Evolutionary conservation across 2,888 invertebrate genomes (phyloP), one percentile per base, ranked within the genome.

Genomic region (Melanargia galathea): DNA sequence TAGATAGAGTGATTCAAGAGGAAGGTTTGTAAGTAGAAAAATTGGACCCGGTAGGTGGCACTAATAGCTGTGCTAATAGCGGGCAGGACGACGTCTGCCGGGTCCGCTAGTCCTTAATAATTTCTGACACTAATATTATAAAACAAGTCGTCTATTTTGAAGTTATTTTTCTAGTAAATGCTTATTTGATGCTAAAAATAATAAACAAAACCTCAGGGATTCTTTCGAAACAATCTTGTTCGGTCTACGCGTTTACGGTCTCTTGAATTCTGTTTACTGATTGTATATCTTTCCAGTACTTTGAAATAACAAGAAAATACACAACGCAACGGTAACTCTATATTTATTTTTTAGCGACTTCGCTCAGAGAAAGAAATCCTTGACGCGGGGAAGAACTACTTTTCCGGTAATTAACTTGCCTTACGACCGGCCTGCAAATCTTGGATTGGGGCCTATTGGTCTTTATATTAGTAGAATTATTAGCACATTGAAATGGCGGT

Each of bases 111-210:
- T n/a, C n/a, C n/a, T n/a, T n/a, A 30, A 30, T 30, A 30, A 30
- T 38, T 13, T 38, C 35, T 13, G 13, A 38, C 10, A 38, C 35
- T 3, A 38, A 38, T 30, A 8, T 30, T 11, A 1, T 38, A 38
- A 38, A 38, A n/a, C n/a, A n/a, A n/a, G 13, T 13, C 13, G 35
- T 38, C 2, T 38, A n/a, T 13, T 10, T 38, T 33, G 52, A 1
- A 48, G 35, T 20, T 51, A 33, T 30, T 51, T 33, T 52, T 33
- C 52, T 10, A 11, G 20, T 48, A 48, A 48, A 48, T 20, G 11
- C 16, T 3, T 40, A n/a, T 40, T 38, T n/a, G n/a, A 22, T 22
- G 5, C 6, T 8, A 24, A 13, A 40, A 38, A 38, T 22, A 38
- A 54, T 38, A 38, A 35, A 54, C 20, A 38, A 24, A 6, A n/a